Evolutionary conservation across 2,797 vertebrate species (phyloP), one percentile per base, ranked within the genome.

Genomic region (Xyrichtys novacula): DNA sequence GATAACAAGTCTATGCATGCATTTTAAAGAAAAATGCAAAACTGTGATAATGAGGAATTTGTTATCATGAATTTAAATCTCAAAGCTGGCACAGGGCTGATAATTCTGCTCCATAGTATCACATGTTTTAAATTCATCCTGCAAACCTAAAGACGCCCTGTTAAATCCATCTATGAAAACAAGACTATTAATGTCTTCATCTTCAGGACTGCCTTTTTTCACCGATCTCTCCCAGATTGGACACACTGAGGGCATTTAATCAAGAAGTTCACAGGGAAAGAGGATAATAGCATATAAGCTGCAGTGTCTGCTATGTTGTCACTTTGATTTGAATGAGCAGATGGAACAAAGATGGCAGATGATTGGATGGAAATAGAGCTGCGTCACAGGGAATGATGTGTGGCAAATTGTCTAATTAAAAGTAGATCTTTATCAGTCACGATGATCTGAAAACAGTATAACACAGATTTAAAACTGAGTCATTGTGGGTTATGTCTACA

Each of bases 291-390:
- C 8, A 48, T 39, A 40, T 53, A 23, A 50, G 48, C 44, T 38
- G 47, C 43, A 19, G 16, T 54, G 36, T 17, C 32, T 16, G 46
- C 1, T 11, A 6, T 46, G 57, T 46, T 60, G 39, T 54, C 68
- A 64, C 47, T 73, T 64, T 46, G 19, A 64, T 31, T n/a, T 5
- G 38, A 81, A 57, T 69, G 54, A 65, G 23, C 17, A 31, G 26
- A 63, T 14, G 22, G 31, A 61, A 31, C 34, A 56, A 44, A 63
- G 26, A 48, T 54, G 44, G 31, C 25, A 64, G 31, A 56, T 36
- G 44, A 55, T 1, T 56, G 16, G 15, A 62, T 52, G 40, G 47
- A 9, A 55, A 40, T 7, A 20, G 15, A 38, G 22, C 32, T 56
- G 23, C 14, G 39, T 52, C 47, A 59, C 5, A 32, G 31, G 32